These are phyloP conservation scores for Sebastes taczanowskii DNA, from an alignment of 2,797 vertebrate genomes.

Conservation along the genomic window DNA sequence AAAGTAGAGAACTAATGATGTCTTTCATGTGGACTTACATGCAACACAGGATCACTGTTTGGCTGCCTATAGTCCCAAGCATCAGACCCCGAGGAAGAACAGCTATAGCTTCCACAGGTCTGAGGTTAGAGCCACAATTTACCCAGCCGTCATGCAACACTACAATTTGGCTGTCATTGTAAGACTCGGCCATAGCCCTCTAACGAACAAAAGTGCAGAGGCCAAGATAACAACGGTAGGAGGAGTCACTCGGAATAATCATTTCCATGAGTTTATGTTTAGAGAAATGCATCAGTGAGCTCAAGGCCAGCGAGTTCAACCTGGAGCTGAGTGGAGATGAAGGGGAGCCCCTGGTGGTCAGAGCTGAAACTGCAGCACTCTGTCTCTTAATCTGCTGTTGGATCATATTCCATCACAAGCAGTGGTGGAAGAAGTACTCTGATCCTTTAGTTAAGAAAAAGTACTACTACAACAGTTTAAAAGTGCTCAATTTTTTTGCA, in stretches of 20 bases:
- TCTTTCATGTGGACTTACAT: slow-evolving; percentile 4
- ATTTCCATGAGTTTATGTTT: slow-evolving; percentile 65
- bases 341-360: slow-evolving; percentile 76
- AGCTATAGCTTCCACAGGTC: slow-evolving; percentile 32
- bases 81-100: slow-evolving; percentile 8
- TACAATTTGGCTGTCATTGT: slow-evolving; percentile 46
- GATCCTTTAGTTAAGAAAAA: not conserved
- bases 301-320: slow-evolving; percentile 58
- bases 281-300: slow-evolving; percentile 51
- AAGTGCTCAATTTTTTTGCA: not conserved
- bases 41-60: not conserved
- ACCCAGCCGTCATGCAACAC: slow-evolving; percentile 44
- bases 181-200: not conserved
- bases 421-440: not conserved
- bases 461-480: not conserved
- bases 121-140: slow-evolving; percentile 55
- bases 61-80: not conserved
- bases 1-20: slow-evolving; percentile 14
- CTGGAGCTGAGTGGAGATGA: slow-evolving; percentile 48
- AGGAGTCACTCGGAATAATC: slow-evolving; percentile 57
- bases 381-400: not conserved
- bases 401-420: not conserved
- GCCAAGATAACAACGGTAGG: slow-evolving; percentile 51
- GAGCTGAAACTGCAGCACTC: slow-evolving; percentile 38
- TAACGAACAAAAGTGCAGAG: slow-evolving; percentile 41